phyloP scores from a whole-genome alignment of 2,888 invertebrate genomes.

The Drosophila nigritarsus region DNA sequence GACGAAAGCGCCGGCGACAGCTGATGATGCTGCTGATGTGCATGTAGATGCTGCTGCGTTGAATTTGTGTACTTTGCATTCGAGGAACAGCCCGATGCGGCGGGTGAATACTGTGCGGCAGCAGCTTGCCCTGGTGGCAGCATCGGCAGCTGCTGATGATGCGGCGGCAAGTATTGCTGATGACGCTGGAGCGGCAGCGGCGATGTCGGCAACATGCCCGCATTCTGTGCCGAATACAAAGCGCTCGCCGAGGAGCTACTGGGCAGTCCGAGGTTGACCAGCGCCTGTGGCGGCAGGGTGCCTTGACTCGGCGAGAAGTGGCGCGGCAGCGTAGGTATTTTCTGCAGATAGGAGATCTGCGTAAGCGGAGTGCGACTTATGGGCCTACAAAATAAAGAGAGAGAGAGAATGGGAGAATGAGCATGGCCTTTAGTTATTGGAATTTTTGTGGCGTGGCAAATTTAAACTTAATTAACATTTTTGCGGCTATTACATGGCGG shows the following conservation, averaged over 20 bases:
- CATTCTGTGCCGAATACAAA: slow-evolving; percentile 76
- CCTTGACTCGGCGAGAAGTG: slow-evolving; percentile 80
- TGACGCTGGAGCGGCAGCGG: slow-evolving; percentile 84
- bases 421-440: slow-evolving; percentile 55
- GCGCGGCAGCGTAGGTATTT: slow-evolving; percentile 83
- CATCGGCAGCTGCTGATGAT: slow-evolving; percentile 72
- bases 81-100: slow-evolving; percentile 73
- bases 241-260: slow-evolving; percentile 83
- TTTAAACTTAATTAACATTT: slow-evolving; percentile 80
- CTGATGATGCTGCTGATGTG: slow-evolving; percentile 69
- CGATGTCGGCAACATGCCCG: slow-evolving; percentile 82
- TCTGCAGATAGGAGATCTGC: slow-evolving; percentile 84
- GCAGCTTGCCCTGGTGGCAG: slow-evolving; percentile 58
- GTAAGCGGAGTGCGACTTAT: slow-evolving; percentile 84
- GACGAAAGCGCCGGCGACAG: slow-evolving; percentile 84
- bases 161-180: slow-evolving; percentile 76
- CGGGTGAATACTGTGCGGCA: slow-evolving; percentile 76
- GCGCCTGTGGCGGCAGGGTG: slow-evolving; percentile 44
- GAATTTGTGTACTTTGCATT: slow-evolving; percentile 80
- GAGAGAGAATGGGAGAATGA: slow-evolving; percentile 3
- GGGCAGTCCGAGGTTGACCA: slow-evolving; percentile 68
- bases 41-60: slow-evolving; percentile 49
- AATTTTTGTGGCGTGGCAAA: slow-evolving; percentile 70
- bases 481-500: slow-evolving; percentile 46
- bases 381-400: slow-evolving; percentile 72